phyloP scores from a whole-genome alignment of 2,797 vertebrate genomes.

The Melanotaenia parkinsoni region DNA sequence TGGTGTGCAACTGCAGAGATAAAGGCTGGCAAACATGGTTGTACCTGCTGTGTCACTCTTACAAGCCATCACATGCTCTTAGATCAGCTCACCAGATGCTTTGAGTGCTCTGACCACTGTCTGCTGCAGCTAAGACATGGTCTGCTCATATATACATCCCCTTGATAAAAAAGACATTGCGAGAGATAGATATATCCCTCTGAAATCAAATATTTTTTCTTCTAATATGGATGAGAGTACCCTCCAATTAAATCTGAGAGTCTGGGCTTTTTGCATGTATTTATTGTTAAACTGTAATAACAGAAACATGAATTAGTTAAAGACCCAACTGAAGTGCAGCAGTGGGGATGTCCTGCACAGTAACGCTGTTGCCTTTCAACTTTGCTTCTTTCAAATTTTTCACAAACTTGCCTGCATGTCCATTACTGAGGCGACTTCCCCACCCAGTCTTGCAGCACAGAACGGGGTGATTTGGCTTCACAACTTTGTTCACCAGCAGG shows the following conservation, averaged over 20 bases:
- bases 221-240: neutral
- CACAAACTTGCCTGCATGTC: constrained; percentile 8
- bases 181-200: neutral
- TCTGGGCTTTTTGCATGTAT: neutral
- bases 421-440: constrained; percentile 14
- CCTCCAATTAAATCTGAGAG: neutral
- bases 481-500: constrained; percentile 41
- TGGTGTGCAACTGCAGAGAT: neutral
- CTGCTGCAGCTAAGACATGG: too few species aligned
- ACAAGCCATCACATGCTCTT: too few species aligned
- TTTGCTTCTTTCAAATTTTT: constrained; percentile 33
- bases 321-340: constrained; percentile 25
- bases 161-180: too few species aligned
- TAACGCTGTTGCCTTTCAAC: constrained; percentile 45
- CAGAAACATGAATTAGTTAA: constrained; percentile 1
- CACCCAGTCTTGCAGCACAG: neutral
- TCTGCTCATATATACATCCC: too few species aligned
- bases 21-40: neutral
- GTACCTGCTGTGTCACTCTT: too few species aligned
- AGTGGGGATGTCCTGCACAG: constrained; percentile 27
- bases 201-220: neutral
- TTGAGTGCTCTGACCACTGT: neutral
- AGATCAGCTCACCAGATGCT: too few species aligned
- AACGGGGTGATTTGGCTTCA: constrained; percentile 26
- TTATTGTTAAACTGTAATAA: neutral